Percentiles rank a stretch among this genome's conserved stretches.
Evolutionary conservation across 2,113 vertebrate species (phyloP).

Genomic region (Pleuronectes platessa): DNA sequence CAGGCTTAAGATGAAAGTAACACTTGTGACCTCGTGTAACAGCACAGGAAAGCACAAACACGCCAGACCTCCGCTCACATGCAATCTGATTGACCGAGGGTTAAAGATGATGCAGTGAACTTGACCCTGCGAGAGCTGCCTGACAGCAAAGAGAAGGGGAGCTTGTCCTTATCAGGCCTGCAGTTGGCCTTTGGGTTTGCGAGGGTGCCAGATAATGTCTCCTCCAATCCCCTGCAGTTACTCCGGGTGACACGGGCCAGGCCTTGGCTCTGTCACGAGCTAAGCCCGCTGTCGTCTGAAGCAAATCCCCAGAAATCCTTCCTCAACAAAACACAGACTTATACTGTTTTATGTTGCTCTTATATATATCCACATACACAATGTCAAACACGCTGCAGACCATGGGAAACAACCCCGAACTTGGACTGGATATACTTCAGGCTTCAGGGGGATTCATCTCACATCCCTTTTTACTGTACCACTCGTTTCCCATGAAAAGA

Average conservation of each 20-base stretch:
- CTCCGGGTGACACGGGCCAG: constrained; percentile 75
- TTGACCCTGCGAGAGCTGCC: constrained; percentile 34
- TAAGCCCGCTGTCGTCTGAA: constrained; percentile 70
- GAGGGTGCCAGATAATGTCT: constrained; percentile 69
- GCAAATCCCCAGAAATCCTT: constrained; percentile 58
- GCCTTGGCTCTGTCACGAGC: constrained; percentile 65
- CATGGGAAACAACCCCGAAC: constrained; percentile 17
- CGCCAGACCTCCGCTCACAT: constrained; percentile 22
- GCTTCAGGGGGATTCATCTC: background rate
- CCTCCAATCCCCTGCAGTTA: constrained; percentile 60
- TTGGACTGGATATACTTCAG: background rate
- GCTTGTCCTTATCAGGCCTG: constrained; percentile 66
- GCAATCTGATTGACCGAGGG: constrained; percentile 46
- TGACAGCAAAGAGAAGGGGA: constrained; percentile 54
- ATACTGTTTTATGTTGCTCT: constrained; percentile 35
- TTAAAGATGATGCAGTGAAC: constrained; percentile 55
- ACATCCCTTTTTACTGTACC: background rate
- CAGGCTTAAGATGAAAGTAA: constrained; percentile 43
- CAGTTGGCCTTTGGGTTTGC: constrained; percentile 63
- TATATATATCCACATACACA: constrained; percentile 26
- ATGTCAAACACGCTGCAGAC: constrained; percentile 11
- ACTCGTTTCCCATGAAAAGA: background rate
- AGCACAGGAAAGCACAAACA: constrained; percentile 32
- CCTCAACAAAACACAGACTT: constrained; percentile 51
- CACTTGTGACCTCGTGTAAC: constrained; percentile 59